These are phyloP conservation scores for Nettapus auritus DNA, from an alignment of 2,113 vertebrate genomes.

Conservation along the genomic window DNA sequence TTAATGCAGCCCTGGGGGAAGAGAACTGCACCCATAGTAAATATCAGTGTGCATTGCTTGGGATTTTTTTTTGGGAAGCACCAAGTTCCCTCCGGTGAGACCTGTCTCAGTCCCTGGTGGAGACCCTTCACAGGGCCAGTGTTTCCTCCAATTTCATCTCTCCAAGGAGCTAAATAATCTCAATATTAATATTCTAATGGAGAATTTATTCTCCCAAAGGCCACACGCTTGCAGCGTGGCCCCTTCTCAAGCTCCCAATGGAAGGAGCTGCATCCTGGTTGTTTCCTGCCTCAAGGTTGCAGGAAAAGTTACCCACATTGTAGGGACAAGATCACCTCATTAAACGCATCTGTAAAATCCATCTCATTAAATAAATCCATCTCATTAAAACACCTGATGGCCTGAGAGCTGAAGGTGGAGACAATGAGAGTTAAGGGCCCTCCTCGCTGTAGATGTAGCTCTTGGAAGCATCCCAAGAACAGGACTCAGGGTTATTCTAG, in stretches of 20 bases:
- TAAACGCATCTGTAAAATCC: not conserved
- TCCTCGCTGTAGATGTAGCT: not conserved
- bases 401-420: not conserved
- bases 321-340: not conserved
- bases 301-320: not conserved
- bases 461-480: not conserved
- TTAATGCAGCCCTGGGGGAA: rapidly evolving
- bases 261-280: not conserved
- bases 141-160: not conserved
- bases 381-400: not conserved
- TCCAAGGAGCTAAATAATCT: not conserved
- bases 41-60: not conserved
- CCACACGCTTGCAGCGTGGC: rapidly evolving
- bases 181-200: rapidly evolving
- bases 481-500: not conserved
- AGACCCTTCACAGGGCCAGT: not conserved
- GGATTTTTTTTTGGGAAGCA: not conserved
- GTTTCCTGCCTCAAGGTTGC: rapidly evolving
- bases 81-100: not conserved
- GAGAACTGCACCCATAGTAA: not conserved
- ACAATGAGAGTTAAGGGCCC: rapidly evolving
- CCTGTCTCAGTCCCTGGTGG: not conserved
- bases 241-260: not conserved
- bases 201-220: not conserved
- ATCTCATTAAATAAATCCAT: not conserved